A percentile compares a stretch with the other conserved stretches of the same genome.
Evolutionary conservation across 2,888 invertebrate genomes (phyloP).

Genomic region (Andrena bicolor): DNA sequence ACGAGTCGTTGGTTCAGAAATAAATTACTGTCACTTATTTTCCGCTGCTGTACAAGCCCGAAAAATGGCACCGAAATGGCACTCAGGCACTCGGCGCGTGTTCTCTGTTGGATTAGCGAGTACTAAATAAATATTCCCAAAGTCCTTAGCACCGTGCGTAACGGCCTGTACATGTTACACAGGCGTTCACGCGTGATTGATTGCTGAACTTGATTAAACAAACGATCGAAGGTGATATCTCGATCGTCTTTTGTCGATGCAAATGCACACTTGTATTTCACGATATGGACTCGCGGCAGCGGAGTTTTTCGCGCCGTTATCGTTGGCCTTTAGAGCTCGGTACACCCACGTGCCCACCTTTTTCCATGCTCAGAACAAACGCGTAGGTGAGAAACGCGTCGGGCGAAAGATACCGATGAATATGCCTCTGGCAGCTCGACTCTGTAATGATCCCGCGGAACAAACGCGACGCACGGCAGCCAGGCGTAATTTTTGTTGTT

Average conservation of each 20-base stretch:
- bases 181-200: constrained; percentile 10
- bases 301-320: constrained; percentile 25
- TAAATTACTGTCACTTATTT: no score
- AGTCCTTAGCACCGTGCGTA: no score
- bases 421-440: background rate
- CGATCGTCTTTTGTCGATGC: background rate
- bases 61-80: no score
- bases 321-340: constrained; percentile 24
- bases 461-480: background rate
- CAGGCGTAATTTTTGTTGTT: background rate
- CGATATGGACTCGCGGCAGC: background rate
- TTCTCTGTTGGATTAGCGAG: no score
- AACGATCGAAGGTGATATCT: background rate
- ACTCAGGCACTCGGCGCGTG: no score
- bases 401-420: background rate
- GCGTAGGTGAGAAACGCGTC: constrained; percentile 40
- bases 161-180: no score
- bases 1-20: no score
- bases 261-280: constrained; percentile 23
- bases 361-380: background rate
- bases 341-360: constrained; percentile 38
- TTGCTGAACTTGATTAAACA: constrained; percentile 3
- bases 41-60: no score
- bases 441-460: constrained; percentile 18
- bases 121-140: no score